A percentile compares a stretch with the other conserved stretches of the same genome.
Conservation (phyloP, 2,888 invertebrate genomes). For the Thymelicus lineola region DNA sequence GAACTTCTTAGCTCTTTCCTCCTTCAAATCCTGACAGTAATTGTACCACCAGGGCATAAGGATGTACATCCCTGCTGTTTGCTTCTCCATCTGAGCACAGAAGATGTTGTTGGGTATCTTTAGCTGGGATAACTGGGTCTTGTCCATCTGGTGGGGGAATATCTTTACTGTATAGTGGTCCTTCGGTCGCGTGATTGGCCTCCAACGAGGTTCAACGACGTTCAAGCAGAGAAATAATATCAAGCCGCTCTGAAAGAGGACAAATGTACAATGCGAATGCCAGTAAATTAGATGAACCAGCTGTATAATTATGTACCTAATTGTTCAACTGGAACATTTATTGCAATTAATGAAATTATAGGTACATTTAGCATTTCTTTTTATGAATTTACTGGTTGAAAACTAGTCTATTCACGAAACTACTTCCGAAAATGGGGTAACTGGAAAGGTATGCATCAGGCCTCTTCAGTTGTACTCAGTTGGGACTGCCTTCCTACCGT, state of each 20-base stretch:
- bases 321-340: too few relatives aligned
- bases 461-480: too few relatives aligned
- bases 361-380: too few relatives aligned
- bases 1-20: constrained; percentile 39
- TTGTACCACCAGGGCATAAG: constrained; percentile 66
- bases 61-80: constrained; percentile 46
- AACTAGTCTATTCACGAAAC: too few relatives aligned
- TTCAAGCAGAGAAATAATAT: constrained; percentile 14
- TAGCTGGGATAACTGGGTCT: constrained; percentile 11
- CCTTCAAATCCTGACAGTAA: constrained; percentile 54
- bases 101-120: constrained; percentile 55
- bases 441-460: too few relatives aligned
- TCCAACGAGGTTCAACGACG: constrained; percentile 16
- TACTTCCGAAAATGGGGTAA: too few relatives aligned
- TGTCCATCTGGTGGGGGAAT: constrained; percentile 12
- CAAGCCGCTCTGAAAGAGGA: constrained; percentile 7
- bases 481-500: too few relatives aligned
- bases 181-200: background rate
- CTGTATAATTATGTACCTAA: too few relatives aligned
- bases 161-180: background rate
- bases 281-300: too few relatives aligned
- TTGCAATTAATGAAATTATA: too few relatives aligned
- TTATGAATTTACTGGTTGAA: too few relatives aligned
- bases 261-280: too few relatives aligned
- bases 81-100: constrained; percentile 51